phyloP scores from a whole-genome alignment of 2,113 vertebrate species.

The Scopus umbretta region DNA sequence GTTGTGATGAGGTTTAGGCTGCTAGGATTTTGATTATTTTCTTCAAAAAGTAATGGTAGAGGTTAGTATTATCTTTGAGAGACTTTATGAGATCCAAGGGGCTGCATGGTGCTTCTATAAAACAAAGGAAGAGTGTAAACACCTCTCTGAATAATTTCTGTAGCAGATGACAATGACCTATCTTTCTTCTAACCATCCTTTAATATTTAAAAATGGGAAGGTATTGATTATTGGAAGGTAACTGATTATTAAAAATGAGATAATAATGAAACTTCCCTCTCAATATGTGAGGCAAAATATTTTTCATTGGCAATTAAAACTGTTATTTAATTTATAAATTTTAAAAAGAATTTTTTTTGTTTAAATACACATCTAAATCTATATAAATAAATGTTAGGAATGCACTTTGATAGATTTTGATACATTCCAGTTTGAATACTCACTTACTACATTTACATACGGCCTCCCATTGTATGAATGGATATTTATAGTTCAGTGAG shows the following conservation, averaged over 20 bases:
- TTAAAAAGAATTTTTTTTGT: neutral
- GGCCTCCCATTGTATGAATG: neutral
- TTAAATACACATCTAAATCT: neutral
- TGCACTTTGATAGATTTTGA: neutral
- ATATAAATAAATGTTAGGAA: neutral
- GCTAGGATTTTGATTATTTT: neutral
- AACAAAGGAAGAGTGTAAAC: neutral
- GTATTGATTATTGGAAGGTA: neutral
- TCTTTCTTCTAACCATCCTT: neutral
- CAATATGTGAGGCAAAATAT: neutral
- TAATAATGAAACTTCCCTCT: neutral
- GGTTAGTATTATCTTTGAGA: neutral
- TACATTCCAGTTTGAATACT: neutral
- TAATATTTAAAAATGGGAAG: neutral
- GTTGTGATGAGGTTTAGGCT: neutral
- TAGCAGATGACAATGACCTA: neutral
- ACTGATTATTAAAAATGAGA: neutral
- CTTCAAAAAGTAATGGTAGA: neutral
- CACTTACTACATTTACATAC: neutral
- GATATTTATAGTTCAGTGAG: neutral
- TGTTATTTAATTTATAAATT: fast-evolving
- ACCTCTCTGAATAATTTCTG: neutral
- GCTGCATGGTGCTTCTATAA: neutral
- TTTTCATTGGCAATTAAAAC: neutral
- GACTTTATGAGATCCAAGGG: neutral